These are phyloP conservation scores for Poeciliopsis turrubarensis DNA, from an alignment of 2,113 vertebrate genomes.

Conservation along the genomic window DNA sequence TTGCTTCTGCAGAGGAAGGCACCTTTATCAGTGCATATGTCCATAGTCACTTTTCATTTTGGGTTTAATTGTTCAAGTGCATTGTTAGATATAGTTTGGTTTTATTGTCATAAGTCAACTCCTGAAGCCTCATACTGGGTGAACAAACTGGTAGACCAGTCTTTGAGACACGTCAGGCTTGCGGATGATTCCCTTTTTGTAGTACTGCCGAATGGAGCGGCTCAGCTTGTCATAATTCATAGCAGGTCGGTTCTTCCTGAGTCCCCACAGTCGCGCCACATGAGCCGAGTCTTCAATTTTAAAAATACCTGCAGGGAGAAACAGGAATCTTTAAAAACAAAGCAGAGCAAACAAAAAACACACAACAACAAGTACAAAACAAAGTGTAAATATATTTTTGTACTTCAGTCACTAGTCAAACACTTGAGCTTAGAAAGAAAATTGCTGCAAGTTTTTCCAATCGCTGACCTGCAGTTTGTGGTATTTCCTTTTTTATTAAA, in stretches of 20 bases:
- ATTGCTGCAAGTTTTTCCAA: not conserved
- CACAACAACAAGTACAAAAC: not conserved
- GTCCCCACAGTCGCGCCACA: slow-evolving; percentile 94
- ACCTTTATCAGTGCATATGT: slow-evolving; percentile 62
- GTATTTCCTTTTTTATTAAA: not conserved
- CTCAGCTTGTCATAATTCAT: slow-evolving; percentile 99
- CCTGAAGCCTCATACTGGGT: slow-evolving; percentile 83
- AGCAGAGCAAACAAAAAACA: not conserved
- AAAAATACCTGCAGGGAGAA: slow-evolving; percentile 87
- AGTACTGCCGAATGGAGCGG: slow-evolving; percentile 99
- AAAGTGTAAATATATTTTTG: not conserved
- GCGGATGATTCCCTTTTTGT: slow-evolving; percentile 98
- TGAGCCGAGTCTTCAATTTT: slow-evolving; percentile 98
- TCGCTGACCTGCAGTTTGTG: not conserved
- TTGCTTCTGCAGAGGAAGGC: not conserved
- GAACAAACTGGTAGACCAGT: slow-evolving; percentile 98
- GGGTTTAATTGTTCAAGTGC: slow-evolving; percentile 30
- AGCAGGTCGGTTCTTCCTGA: slow-evolving; percentile 95
- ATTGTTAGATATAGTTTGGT: slow-evolving; percentile 11
- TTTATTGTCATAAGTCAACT: not conserved
- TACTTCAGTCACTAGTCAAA: not conserved
- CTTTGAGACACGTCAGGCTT: slow-evolving; percentile 97
- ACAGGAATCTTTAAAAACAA: not conserved
- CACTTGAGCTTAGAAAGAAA: not conserved
- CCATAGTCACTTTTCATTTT: slow-evolving; percentile 16